These are phyloP conservation scores for Agonopterix subpropinquella DNA, from an alignment of 2,888 invertebrate genomes.

Conservation along the genomic window DNA sequence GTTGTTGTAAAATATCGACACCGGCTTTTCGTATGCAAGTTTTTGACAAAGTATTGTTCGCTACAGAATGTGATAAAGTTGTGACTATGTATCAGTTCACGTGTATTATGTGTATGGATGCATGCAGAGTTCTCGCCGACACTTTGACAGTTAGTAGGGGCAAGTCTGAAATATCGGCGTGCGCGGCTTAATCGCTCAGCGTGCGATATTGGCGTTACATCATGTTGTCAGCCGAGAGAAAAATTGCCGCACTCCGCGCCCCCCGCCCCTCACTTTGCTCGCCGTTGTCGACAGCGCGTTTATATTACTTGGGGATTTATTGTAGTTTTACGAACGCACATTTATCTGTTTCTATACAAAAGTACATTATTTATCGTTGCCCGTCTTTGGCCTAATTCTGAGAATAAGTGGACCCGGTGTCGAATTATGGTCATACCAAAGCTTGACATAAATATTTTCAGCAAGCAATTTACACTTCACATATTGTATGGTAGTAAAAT, in stretches of 20 bases:
- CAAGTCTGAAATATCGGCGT: slow-evolving; percentile 73
- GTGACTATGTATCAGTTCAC: too few relatives aligned
- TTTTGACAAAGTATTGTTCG: slow-evolving; percentile 17
- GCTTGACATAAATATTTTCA: too few relatives aligned
- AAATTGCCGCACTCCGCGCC: slow-evolving; percentile 64
- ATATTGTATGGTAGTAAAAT: too few relatives aligned
- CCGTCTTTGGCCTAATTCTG: background rate
- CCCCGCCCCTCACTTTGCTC: slow-evolving; percentile 35
- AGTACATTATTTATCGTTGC: background rate
- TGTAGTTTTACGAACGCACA: slow-evolving; percentile 64
- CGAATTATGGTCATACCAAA: slow-evolving; percentile 1
- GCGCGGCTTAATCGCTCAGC: slow-evolving; percentile 75
- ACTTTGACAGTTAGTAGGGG: slow-evolving; percentile 73
- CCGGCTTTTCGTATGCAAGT: background rate
- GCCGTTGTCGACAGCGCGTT: slow-evolving; percentile 62
- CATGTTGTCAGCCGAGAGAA: slow-evolving; percentile 75
- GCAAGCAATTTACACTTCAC: too few relatives aligned
- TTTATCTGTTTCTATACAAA: slow-evolving; percentile 45
- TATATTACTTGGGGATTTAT: slow-evolving; percentile 69
- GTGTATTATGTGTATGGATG: slow-evolving; percentile 6
- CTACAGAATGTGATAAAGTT: slow-evolving; percentile 33
- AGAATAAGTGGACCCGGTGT: background rate
- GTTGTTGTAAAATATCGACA: background rate
- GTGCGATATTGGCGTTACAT: slow-evolving; percentile 76
- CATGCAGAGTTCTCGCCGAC: slow-evolving; percentile 52